These are phyloP conservation scores for Cephalopholis sonnerati DNA, from an alignment of 2,113 vertebrate species.

Conservation along the genomic window DNA sequence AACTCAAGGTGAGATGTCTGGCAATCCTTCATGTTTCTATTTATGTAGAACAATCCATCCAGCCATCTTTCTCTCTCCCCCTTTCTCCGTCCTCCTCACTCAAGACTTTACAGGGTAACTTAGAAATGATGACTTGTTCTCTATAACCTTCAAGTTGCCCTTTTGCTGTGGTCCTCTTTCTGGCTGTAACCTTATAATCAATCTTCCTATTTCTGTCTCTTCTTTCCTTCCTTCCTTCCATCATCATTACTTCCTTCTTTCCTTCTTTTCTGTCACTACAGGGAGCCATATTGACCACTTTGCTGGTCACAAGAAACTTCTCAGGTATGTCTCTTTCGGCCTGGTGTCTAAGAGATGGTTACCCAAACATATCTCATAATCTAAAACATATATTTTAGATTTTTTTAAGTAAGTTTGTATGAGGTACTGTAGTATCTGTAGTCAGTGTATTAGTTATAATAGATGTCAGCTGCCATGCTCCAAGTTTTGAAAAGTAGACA, in stretches of 20 bases:
- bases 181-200: conserved; percentile 58
- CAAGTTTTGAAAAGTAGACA: too few relatives aligned
- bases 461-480: too few relatives aligned
- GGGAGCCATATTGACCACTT: conserved; percentile 98
- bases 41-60: conserved; percentile 39
- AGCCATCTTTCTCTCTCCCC: not conserved
- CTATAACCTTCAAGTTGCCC: conserved; percentile 41
- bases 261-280: conserved; percentile 77
- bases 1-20: conserved; percentile 90
- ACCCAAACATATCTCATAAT: conserved; percentile 9
- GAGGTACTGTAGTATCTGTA: too few relatives aligned
- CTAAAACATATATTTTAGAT: not conserved
- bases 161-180: conserved; percentile 50
- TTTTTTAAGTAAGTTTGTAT: too few relatives aligned
- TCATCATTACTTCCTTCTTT: conserved; percentile 48
- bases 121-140: conserved; percentile 46
- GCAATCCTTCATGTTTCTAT: conserved; percentile 46
- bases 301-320: conserved; percentile 99
- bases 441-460: too few relatives aligned
- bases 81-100: conserved; percentile 15
- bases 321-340: conserved; percentile 90
- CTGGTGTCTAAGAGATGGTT: conserved; percentile 26
- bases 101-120: conserved; percentile 21
- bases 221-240: conserved; percentile 40
- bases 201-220: conserved; percentile 56